Evolutionary conservation across 2,888 invertebrate genomes (phyloP).

Genomic region (Scrobipalpa atriplicella): DNA sequence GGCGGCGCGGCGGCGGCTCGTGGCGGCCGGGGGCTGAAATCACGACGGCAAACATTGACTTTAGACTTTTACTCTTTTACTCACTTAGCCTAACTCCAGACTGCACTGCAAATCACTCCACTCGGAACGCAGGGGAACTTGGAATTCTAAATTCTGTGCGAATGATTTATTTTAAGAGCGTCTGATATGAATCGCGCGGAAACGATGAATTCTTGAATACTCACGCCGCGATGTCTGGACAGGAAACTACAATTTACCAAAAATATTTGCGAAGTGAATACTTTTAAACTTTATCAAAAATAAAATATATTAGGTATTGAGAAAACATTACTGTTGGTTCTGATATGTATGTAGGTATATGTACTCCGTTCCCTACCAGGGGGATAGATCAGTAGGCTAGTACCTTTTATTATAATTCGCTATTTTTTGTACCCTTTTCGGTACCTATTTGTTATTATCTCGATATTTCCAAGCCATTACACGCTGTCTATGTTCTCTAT

Average conservation of each 20-base stretch:
- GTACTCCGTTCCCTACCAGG: too few species aligned
- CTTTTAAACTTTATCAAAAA: too few species aligned
- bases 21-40: conserved; percentile 65
- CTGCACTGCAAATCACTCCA: conserved; percentile 74
- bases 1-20: conserved; percentile 50
- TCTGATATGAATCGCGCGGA: conserved; percentile 49
- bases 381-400: too few species aligned
- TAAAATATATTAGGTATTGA: too few species aligned
- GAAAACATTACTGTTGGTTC: too few species aligned
- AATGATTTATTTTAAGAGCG: conserved; percentile 59
- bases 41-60: conserved; percentile 81
- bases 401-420: too few species aligned
- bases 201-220: not conserved
- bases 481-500: too few species aligned
- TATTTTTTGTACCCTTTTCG: too few species aligned
- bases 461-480: too few species aligned
- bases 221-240: not conserved
- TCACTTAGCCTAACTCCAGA: conserved; percentile 74
- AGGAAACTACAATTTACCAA: not conserved
- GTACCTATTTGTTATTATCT: too few species aligned
- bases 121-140: conserved; percentile 62
- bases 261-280: too few species aligned
- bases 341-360: too few species aligned
- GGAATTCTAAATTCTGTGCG: conserved; percentile 60
- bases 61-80: conserved; percentile 78